Evolutionary conservation across 2,888 invertebrate species (phyloP).

Genomic region (Monochamus alternatus): DNA sequence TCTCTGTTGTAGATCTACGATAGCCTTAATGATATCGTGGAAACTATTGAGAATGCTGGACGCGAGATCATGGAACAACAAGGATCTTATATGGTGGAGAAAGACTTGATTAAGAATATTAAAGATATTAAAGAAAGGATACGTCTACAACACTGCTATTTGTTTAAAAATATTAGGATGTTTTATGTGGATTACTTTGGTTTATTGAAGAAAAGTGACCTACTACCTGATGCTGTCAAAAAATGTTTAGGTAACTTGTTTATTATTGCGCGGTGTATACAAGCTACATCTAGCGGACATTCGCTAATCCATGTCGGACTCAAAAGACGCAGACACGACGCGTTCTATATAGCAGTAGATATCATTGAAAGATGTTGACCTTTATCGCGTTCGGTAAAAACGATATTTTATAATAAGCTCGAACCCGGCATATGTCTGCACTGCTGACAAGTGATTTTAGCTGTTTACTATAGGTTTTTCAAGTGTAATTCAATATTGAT

Average conservation of each 20-base stretch:
- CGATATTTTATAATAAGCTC: no score
- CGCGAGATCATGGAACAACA: conserved; percentile 61
- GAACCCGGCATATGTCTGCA: no score
- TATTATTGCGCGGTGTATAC: no score
- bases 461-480: no score
- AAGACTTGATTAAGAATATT: conserved; percentile 56
- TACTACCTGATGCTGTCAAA: conserved; percentile 60
- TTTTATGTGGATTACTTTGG: conserved; percentile 57
- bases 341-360: no score
- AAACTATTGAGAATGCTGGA: conserved; percentile 57
- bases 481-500: no score
- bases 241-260: conserved; percentile 59
- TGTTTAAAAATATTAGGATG: conserved; percentile 55
- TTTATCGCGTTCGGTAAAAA: no score
- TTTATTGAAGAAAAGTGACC: conserved; percentile 61
- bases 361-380: no score
- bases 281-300: no score
- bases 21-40: conserved; percentile 41
- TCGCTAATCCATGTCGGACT: no score
- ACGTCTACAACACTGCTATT: conserved; percentile 57
- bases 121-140: conserved; percentile 54
- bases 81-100: conserved; percentile 57
- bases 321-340: no score
- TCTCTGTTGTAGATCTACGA: conserved; percentile 43
- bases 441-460: no score